These are phyloP conservation scores for Minunthozetes semirufus DNA, from an alignment of 2,888 invertebrate genomes.

Conservation along the genomic window DNA sequence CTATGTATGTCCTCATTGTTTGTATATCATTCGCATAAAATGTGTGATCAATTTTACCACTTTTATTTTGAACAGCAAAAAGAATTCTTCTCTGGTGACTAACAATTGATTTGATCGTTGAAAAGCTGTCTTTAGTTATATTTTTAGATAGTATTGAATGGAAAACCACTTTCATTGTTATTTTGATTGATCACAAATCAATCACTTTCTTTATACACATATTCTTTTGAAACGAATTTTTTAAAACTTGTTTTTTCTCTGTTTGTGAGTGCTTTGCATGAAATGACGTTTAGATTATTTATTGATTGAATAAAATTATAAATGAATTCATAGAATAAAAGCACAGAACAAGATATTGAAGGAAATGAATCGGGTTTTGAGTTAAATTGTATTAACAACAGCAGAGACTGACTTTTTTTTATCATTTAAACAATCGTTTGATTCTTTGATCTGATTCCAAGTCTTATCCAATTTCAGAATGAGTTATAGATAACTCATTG, in stretches of 20 bases:
- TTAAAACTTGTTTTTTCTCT: background rate
- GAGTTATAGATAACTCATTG: too few relatives aligned
- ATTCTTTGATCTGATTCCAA: too few relatives aligned
- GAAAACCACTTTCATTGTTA: background rate
- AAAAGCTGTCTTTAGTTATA: background rate
- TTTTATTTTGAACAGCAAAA: background rate
- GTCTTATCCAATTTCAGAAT: too few relatives aligned
- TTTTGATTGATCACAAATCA: slow-evolving; percentile 30
- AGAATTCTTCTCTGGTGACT: background rate
- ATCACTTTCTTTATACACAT: background rate
- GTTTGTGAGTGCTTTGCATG: background rate
- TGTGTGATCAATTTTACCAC: background rate
- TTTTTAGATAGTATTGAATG: slow-evolving; percentile 1
- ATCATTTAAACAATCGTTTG: too few relatives aligned
- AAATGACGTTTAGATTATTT: background rate
- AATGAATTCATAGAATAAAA: background rate
- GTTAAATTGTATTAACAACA: too few relatives aligned
- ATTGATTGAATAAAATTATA: background rate
- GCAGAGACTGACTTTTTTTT: too few relatives aligned
- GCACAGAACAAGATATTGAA: too few relatives aligned
- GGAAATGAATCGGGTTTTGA: too few relatives aligned
- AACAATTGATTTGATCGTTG: background rate
- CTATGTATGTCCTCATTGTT: background rate
- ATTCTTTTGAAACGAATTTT: background rate
- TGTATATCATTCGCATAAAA: background rate